These are phyloP conservation scores for Xenops minutus DNA, from an alignment of 2,797 vertebrate species.

Conservation along the genomic window DNA sequence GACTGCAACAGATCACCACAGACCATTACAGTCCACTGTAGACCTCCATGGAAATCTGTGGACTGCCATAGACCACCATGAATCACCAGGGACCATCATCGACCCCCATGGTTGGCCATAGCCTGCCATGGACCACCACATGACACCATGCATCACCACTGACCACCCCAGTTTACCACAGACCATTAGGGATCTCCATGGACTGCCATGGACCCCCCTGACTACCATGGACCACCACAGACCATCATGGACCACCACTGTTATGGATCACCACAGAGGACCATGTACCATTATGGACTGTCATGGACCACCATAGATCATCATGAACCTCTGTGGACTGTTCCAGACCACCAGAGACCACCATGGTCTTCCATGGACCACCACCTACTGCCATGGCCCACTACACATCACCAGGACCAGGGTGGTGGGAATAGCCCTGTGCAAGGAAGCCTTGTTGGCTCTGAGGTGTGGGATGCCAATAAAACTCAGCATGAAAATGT, in stretches of 20 bases:
- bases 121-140: not conserved
- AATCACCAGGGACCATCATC: fast-evolving
- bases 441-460: not conserved
- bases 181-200: fast-evolving
- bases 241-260: too few relatives aligned
- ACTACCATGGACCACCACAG: not conserved
- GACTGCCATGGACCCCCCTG: not conserved
- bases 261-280: not conserved
- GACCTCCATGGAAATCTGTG: not conserved
- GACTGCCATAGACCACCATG: too few relatives aligned
- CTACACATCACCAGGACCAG: not conserved
- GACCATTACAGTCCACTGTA: too few relatives aligned
- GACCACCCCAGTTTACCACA: not conserved
- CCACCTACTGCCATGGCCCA: too few relatives aligned
- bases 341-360: not conserved
- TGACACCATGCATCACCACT: too few relatives aligned
- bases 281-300: fast-evolving
- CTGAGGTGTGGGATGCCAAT: fast-evolving
- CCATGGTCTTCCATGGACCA: not conserved
- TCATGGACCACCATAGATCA: not conserved
- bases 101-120: not conserved
- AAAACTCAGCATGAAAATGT: fast-evolving
- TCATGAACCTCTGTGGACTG: not conserved
- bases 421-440: not conserved
- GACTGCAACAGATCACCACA: too few relatives aligned